Evolutionary conservation across 2,113 vertebrate species (phyloP).

Genomic region (Rhinoderma darwinii): DNA sequence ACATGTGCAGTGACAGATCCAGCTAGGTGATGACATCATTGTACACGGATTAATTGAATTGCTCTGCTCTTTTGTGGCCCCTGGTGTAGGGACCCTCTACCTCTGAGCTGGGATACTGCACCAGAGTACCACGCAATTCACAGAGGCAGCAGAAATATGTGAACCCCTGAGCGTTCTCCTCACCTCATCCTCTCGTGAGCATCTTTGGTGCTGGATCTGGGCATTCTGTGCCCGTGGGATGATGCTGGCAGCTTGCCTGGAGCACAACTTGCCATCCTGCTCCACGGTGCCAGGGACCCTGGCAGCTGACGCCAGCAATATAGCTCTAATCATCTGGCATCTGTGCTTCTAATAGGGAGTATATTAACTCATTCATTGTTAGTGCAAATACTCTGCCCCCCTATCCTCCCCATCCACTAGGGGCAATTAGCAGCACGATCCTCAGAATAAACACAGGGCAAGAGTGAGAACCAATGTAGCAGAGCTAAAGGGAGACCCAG

Average conservation of each 20-base stretch:
- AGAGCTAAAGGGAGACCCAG: no score
- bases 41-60: no score
- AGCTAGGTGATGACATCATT: no score
- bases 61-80: background rate
- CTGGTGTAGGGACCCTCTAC: background rate
- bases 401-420: no score
- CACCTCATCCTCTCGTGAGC: background rate
- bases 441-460: background rate
- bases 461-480: background rate
- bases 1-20: no score
- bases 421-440: no score
- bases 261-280: slow-evolving; percentile 44
- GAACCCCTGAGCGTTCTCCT: background rate
- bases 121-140: background rate
- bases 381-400: background rate
- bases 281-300: slow-evolving; percentile 51
- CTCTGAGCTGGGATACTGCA: background rate
- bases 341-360: slow-evolving; percentile 10
- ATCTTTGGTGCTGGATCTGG: slow-evolving; percentile 46
- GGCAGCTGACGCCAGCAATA: slow-evolving; percentile 20
- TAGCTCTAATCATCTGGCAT: slow-evolving; percentile 36
- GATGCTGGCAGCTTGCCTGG: slow-evolving; percentile 40
- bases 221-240: slow-evolving; percentile 55
- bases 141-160: background rate
- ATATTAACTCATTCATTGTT: slow-evolving; percentile 14